These are phyloP conservation scores for Anthrax anthrax DNA, from an alignment of 2,888 invertebrate genomes.

Conservation along the genomic window DNA sequence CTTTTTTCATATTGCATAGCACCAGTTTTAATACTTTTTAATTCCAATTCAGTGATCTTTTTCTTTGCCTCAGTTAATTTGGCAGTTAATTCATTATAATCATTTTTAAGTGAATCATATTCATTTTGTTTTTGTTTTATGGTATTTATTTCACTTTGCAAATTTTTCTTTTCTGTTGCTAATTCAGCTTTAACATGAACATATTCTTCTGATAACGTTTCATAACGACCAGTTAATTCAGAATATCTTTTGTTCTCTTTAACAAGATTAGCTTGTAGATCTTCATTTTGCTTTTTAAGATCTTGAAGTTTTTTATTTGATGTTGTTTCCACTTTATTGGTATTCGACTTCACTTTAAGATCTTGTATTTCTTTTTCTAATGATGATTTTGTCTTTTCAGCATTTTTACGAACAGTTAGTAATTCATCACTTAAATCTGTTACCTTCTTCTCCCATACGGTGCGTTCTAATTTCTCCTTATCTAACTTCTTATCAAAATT, in stretches of 20 bases:
- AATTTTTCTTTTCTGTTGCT: slow-evolving; percentile 65
- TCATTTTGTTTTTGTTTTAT: slow-evolving; percentile 23
- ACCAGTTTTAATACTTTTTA: slow-evolving; percentile 22
- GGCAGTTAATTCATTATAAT: slow-evolving; percentile 26
- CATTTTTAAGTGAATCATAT: slow-evolving; percentile 24
- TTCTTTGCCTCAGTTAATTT: slow-evolving; percentile 25
- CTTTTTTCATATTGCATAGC: slow-evolving; percentile 47
- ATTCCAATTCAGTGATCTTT: slow-evolving; percentile 25
- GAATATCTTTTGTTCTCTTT: slow-evolving; percentile 60
- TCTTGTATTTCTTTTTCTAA: slow-evolving; percentile 64
- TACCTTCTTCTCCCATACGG: slow-evolving; percentile 48
- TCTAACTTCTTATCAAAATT: slow-evolving; percentile 49
- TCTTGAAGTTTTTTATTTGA: slow-evolving; percentile 53
- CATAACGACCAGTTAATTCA: slow-evolving; percentile 68
- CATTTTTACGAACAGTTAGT: slow-evolving; percentile 42
- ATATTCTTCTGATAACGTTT: slow-evolving; percentile 70
- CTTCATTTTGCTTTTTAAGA: slow-evolving; percentile 36
- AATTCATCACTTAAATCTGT: slow-evolving; percentile 46
- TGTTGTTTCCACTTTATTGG: slow-evolving; percentile 44
- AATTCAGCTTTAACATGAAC: slow-evolving; percentile 69
- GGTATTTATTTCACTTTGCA: slow-evolving; percentile 40
- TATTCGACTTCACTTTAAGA: slow-evolving; percentile 48
- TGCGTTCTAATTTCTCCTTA: slow-evolving; percentile 45
- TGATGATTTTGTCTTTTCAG: slow-evolving; percentile 49
- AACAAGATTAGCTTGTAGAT: slow-evolving; percentile 50